Evolutionary conservation across 2,113 vertebrate genomes (phyloP).

Genomic region (Agapornis roseicollis): DNA sequence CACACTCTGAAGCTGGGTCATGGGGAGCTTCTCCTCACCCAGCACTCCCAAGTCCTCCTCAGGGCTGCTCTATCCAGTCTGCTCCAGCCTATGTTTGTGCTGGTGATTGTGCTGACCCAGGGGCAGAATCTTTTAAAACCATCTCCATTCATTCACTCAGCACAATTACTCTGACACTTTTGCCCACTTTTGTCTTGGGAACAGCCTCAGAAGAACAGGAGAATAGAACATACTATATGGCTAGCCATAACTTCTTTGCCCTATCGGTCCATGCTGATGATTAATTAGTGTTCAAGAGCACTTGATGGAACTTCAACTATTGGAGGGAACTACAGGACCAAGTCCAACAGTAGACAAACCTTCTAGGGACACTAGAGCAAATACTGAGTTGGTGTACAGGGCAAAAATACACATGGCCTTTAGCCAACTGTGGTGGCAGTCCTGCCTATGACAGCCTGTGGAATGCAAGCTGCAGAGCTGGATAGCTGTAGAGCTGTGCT

Average conservation of each 20-base stretch:
- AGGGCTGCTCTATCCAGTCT: neutral
- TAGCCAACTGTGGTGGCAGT: neutral
- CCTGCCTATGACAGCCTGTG: fast-evolving
- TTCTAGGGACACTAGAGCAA: neutral
- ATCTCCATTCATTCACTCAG: fast-evolving
- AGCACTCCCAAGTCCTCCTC: neutral
- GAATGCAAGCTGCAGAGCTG: too few species aligned
- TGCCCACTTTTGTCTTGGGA: neutral
- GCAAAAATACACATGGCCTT: neutral
- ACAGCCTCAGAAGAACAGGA: neutral
- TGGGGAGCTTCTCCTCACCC: neutral
- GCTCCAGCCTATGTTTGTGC: neutral
- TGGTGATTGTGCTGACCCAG: neutral
- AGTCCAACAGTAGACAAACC: neutral
- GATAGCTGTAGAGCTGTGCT: neutral
- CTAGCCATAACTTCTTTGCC: neutral
- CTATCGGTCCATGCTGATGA: too few species aligned
- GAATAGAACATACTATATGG: neutral
- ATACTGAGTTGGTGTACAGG: neutral
- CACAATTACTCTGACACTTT: neutral
- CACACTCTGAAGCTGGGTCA: neutral
- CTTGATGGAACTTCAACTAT: neutral
- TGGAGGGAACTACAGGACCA: neutral
- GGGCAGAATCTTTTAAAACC: neutral
- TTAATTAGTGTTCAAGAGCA: neutral